A percentile compares a stretch with the other conserved stretches of the same genome.
These are phyloP conservation scores for Piezodorus guildinii DNA, from an alignment of 1,140 invertebrate species.

Conservation along the genomic window DNA sequence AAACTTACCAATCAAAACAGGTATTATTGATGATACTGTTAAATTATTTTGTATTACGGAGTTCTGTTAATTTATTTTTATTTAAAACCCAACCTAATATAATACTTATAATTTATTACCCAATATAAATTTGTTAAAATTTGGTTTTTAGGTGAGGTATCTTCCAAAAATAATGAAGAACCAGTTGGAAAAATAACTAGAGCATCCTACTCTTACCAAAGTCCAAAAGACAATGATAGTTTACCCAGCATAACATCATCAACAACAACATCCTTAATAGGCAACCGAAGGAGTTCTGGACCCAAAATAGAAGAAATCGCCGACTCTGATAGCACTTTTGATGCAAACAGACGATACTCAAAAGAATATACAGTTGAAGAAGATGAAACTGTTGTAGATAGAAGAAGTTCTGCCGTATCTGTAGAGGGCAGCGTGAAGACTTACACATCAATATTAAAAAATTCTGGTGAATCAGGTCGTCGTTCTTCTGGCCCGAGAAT, in stretches of 20 bases:
- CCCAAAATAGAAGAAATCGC: constrained; percentile 25
- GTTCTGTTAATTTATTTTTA: too few relatives aligned
- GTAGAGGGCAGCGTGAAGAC: constrained; percentile 10
- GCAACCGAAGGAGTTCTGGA: constrained; percentile 20
- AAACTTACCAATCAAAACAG: constrained; percentile 6
- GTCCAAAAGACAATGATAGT: constrained; percentile 23
- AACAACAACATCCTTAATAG: constrained; percentile 25
- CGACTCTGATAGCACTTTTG: constrained; percentile 5
- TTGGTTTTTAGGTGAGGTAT: constrained; percentile 45
- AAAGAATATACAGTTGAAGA: constrained; percentile 22
- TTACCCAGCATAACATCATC: constrained; percentile 24
- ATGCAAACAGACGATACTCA: constrained; percentile 2
- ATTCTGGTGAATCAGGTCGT: neutral
- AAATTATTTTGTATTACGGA: neutral
- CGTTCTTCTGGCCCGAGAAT: constrained; percentile 5
- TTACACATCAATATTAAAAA: constrained; percentile 20
- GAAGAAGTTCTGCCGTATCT: constrained; percentile 1
- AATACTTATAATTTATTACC: too few relatives aligned
- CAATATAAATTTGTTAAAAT: neutral
- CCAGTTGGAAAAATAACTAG: constrained; percentile 50
- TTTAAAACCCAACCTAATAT: too few relatives aligned
- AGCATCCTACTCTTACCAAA: constrained; percentile 42
- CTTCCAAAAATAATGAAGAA: constrained; percentile 50
- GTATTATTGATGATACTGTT: neutral
- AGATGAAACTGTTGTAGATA: constrained; percentile 5